Conservation (phyloP, 2,888 invertebrate genomes). For the Mermis nigrescens region DNA sequence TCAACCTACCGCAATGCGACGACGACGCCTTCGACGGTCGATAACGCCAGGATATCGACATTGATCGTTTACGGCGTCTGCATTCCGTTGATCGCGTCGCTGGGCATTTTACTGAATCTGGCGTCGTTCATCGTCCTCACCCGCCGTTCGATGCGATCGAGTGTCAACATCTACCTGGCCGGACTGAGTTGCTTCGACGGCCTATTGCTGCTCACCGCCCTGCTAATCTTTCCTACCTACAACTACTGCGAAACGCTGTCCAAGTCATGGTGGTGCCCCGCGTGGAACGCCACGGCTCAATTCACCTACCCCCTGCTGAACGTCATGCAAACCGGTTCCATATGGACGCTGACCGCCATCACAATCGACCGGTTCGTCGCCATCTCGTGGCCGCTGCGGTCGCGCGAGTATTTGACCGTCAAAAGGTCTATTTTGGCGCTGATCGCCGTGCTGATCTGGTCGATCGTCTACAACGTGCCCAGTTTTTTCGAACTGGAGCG, state of each 20-base stretch:
- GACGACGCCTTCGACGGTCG: too few species aligned
- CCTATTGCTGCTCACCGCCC: slow-evolving; percentile 22
- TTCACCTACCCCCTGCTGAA: slow-evolving; percentile 11
- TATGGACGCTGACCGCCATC: slow-evolving; percentile 10
- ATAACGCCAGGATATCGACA: too few species aligned
- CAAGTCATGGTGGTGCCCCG: background rate
- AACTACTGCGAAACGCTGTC: background rate
- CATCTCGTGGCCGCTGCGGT: background rate
- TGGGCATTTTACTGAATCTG: slow-evolving; percentile 17
- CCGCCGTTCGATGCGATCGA: slow-evolving; percentile 23
- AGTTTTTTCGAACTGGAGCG: slow-evolving; percentile 8
- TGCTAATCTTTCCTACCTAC: slow-evolving; percentile 19
- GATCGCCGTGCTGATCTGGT: slow-evolving; percentile 4
- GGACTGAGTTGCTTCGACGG: slow-evolving; percentile 28
- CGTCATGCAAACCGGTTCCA: slow-evolving; percentile 11
- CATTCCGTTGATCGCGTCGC: slow-evolving; percentile 21
- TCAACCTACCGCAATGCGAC: too few species aligned
- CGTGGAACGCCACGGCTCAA: background rate
- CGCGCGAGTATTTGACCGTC: slow-evolving; percentile 1
- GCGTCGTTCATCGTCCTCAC: slow-evolving; percentile 8
- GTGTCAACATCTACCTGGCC: slow-evolving; percentile 26
- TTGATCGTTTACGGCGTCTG: slow-evolving; percentile 16
- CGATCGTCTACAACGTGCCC: slow-evolving; percentile 9
- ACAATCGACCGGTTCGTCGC: slow-evolving; percentile 11
- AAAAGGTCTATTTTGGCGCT: background rate